These are phyloP conservation scores for Anser brachyrhynchus DNA, from an alignment of 2,113 vertebrate species.

Conservation along the genomic window DNA sequence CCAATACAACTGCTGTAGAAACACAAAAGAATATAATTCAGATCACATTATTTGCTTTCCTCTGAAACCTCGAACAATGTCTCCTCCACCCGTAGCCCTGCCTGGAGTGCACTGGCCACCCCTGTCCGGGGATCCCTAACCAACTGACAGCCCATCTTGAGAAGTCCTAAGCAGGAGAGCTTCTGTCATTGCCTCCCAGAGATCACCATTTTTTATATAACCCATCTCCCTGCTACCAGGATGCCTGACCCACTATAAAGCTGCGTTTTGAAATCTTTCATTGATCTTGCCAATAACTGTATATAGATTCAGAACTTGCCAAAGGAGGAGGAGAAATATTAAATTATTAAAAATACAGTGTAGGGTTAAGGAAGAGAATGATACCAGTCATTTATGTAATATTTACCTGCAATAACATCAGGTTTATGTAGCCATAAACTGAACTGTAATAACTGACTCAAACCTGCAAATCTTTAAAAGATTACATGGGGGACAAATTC, in stretches of 20 bases:
- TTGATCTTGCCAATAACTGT: not conserved
- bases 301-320: not conserved
- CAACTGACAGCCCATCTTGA: not conserved
- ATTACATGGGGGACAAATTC: conserved; percentile 6
- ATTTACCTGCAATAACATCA: not conserved
- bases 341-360: not conserved
- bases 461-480: conserved; percentile 42
- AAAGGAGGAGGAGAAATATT: not conserved
- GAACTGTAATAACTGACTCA: conserved; percentile 10
- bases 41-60: not conserved
- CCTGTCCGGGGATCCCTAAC: not conserved
- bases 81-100: not conserved
- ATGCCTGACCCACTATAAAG: not conserved
- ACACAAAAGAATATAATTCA: not conserved
- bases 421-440: conserved; percentile 28
- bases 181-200: not conserved
- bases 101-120: not conserved
- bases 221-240: not conserved
- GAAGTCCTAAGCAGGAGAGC: not conserved
- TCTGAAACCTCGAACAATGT: not conserved
- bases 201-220: not conserved
- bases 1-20: not conserved
- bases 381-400: conserved; percentile 2
- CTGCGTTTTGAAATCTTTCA: not conserved
- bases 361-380: not conserved